Conservation (phyloP, 2,888 invertebrate genomes). For the Cryptocheilus praepositus region DNA sequence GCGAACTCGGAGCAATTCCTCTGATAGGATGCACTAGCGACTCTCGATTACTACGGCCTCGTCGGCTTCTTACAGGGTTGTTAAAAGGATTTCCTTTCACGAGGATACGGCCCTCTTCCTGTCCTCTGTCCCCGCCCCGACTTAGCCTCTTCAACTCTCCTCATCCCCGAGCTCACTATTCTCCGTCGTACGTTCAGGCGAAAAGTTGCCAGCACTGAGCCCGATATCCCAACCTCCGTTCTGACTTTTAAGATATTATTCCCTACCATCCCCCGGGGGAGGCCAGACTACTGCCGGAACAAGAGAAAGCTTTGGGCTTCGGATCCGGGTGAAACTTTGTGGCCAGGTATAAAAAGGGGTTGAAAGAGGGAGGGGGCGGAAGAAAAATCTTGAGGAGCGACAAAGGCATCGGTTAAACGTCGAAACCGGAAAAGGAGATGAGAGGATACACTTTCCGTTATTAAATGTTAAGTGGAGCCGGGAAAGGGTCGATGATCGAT, state of each 20-base stretch:
- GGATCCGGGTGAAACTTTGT: conserved; percentile 26
- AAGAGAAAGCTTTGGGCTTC: conserved; percentile 30
- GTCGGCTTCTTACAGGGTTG: not conserved
- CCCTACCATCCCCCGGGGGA: not conserved
- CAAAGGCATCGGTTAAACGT: conserved; percentile 31
- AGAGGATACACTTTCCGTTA: conserved; percentile 20
- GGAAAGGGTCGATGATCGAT: not conserved
- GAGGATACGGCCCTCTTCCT: not conserved
- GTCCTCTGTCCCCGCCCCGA: not conserved
- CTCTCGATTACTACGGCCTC: no score
- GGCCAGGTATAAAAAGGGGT: conserved; percentile 3
- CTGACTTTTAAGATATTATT: conserved; percentile 38
- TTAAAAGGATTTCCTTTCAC: conserved; percentile 8
- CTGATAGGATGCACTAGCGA: no score
- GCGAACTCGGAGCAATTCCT: no score
- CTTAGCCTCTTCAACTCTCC: conserved; percentile 1
- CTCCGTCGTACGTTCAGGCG: not conserved
- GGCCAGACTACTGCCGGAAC: conserved; percentile 5
- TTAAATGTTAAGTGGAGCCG: conserved; percentile 21
- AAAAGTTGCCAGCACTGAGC: not conserved
- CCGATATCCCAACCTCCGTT: not conserved
- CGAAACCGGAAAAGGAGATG: conserved; percentile 12
- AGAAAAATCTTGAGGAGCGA: conserved; percentile 9
- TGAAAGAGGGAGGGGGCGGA: conserved; percentile 11
- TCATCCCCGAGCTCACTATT: not conserved